These are phyloP conservation scores for Drosophila ficusphila DNA, from an alignment of 1,140 invertebrate genomes.

Conservation along the genomic window DNA sequence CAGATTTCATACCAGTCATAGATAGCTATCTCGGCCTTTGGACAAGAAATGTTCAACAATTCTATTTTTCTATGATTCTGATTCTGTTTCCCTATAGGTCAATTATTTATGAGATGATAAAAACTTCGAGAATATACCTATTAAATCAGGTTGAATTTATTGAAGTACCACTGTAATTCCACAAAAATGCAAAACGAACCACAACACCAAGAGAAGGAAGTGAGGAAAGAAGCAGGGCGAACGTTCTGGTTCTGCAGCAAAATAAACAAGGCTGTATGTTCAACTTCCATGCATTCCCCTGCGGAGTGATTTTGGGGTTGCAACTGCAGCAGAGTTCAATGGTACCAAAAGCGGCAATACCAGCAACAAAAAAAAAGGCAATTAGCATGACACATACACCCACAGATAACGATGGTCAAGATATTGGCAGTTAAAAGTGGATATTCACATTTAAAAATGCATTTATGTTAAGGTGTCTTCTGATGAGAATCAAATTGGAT, in stretches of 20 bases:
- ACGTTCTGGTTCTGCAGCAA: constrained; percentile 49
- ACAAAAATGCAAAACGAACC: constrained; percentile 25
- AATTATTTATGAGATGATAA: too few relatives aligned
- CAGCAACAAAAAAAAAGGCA: constrained; percentile 41
- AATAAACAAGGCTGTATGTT: constrained; percentile 52
- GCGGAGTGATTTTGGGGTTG: constrained; percentile 59
- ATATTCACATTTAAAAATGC: too few relatives aligned
- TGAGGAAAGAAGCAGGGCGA: constrained; percentile 2
- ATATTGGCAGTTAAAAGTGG: too few relatives aligned
- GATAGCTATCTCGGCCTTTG: too few relatives aligned
- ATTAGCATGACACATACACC: constrained; percentile 58
- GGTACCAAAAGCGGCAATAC: constrained; percentile 61
- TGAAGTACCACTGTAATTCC: constrained; percentile 17
- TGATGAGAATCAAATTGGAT: too few relatives aligned
- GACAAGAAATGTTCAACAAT: too few relatives aligned
- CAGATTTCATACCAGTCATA: neutral
- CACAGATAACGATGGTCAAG: constrained; percentile 7
- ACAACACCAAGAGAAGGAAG: constrained; percentile 8
- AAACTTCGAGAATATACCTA: too few relatives aligned
- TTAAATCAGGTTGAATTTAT: neutral
- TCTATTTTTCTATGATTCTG: too few relatives aligned
- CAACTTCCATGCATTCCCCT: constrained; percentile 62
- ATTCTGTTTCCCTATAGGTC: too few relatives aligned
- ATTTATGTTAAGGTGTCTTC: too few relatives aligned
- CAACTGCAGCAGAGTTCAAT: constrained; percentile 73